Base-by-base conservation (phyloP, 2,113 vertebrate species). In the Lepisosteus osseus region DNA sequence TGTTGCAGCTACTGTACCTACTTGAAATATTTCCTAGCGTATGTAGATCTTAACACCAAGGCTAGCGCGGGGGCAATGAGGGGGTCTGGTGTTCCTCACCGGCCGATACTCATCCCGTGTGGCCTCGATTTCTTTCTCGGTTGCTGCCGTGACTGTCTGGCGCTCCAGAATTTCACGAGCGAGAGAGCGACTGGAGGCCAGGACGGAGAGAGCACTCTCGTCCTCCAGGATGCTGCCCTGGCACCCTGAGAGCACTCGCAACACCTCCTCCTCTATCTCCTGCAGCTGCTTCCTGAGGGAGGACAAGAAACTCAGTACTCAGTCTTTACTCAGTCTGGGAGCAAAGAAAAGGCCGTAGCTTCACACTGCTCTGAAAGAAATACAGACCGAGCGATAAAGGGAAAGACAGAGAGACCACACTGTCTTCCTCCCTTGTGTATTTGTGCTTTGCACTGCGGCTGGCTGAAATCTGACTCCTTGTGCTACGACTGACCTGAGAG, bases 111-210 rank as follows among this genome's bases (percentile, higher is more conserved):
- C 76, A 62, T 88, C 82, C 90, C 86, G 83, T 78, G 81, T 87
- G 84, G 85, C 82, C 84, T 92, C 89, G 85, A 88, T 92, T 88
- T 94, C 81, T 87, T 88, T 87, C 84, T 74, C 75, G 67, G 80
- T 83, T 83, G 86, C 83, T 86, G 86, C 83, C 82, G 85, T 79
- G 82, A 89, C 88, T 88, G 81, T 75, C 81, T 83, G 75, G 83
- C 89, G 88, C 82, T 87, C 82, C 65, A 73, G 81, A 79, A 84
- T 91, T 88, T 92, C 92, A 69, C 47, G 84, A 85, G 89, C 90
- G 70, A 56, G 73, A 80, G 83, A 80, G 78, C 65, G 74, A 83
- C 84, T 90, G 80, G 83, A 85, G 81, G 79, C 89, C 80, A 89
- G 86, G 86, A 90, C 89, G 82, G 86, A 86, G 88, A 91, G 90